A percentile compares a stretch with the other conserved stretches of the same genome.
Conservation (phyloP, 2,888 invertebrate genomes). For the Exephanes ischioxanthus region DNA sequence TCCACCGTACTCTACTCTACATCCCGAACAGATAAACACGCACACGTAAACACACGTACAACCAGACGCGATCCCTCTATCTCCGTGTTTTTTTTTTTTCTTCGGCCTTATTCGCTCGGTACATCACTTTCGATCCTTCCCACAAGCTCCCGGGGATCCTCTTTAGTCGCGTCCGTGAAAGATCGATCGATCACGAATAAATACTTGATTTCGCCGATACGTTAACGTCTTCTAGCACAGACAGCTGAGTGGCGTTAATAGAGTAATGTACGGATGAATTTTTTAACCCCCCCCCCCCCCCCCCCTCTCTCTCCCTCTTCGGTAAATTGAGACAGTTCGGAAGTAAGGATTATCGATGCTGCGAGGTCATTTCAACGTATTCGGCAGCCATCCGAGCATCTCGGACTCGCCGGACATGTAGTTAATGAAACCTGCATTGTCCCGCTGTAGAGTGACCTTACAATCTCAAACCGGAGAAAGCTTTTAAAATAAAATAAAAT, state of each 20-base stretch:
- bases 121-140: slow-evolving; percentile 32
- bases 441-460: not conserved
- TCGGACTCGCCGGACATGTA: not conserved
- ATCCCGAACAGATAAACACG: slow-evolving; percentile 33
- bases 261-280: slow-evolving; percentile 10
- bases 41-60: slow-evolving; percentile 8
- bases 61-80: slow-evolving; percentile 38
- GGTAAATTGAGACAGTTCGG: not conserved
- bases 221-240: slow-evolving; percentile 2
- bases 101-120: not conserved
- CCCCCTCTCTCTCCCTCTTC: not conserved
- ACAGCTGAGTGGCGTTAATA: slow-evolving; percentile 27
- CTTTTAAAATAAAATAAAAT: not conserved
- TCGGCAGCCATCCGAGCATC: not conserved
- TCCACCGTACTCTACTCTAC: slow-evolving; percentile 5
- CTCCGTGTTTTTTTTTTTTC: slow-evolving; percentile 47
- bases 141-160: slow-evolving; percentile 3
- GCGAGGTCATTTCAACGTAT: not conserved
- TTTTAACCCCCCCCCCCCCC: not conserved
- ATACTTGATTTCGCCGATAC: slow-evolving; percentile 50
- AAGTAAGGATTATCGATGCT: not conserved
- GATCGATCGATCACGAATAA: slow-evolving; percentile 48
- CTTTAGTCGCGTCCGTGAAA: slow-evolving; percentile 20
- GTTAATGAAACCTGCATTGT: not conserved
- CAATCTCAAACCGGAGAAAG: not conserved